Base-by-base conservation (phyloP, 2,797 vertebrate genomes). In the Tadarida brasiliensis region DNA sequence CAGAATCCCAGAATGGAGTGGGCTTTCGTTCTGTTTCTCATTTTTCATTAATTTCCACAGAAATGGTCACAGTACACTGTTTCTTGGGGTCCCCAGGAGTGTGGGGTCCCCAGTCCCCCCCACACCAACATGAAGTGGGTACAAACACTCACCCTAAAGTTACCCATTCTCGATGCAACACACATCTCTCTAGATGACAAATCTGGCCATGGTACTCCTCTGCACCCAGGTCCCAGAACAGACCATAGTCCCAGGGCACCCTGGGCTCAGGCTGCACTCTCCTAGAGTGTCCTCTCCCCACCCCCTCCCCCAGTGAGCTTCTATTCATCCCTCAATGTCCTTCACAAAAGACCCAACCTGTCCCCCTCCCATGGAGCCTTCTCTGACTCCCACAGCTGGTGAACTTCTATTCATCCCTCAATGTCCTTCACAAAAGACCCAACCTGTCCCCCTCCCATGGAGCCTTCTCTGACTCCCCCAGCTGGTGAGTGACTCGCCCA, bases 141-240 rank as follows among this genome's bases (percentile, higher is more conserved):
- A 9, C 20, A 39, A 57, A 47, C 54, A 47, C 4, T 16, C 54
- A 19, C n/a, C 68, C 11, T 22, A 3, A 56, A 68, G 68, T 2
- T 19, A 24, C 1, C 22, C 33, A n/a, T n/a, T 47, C 76, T 57
- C 3, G 12, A n/a, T 0, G 5, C 7, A 33, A 44, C 39, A 11
- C 35, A 0, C 4, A 0, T 2, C 11, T 17, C 90, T 26, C 65
- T 15, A 3, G 10, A 65, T 0, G 33, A 30, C 16, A 33, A 0
- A 12, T 4, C 61, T 3, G 7, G 30, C 35, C 1, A 0, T 1
- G 12, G 51, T 22, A 1, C 63, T 14, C 44, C 5, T 3, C 12
- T 8, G 56, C 22, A 4, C 24, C 33, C 4, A 2, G 8, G 22
- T 76, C 51, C 59, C 77, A 5, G 35, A 20, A 14, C 0, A 47